These are phyloP conservation scores for Doris montereyensis DNA, from an alignment of 2,888 invertebrate species.

Conservation along the genomic window DNA sequence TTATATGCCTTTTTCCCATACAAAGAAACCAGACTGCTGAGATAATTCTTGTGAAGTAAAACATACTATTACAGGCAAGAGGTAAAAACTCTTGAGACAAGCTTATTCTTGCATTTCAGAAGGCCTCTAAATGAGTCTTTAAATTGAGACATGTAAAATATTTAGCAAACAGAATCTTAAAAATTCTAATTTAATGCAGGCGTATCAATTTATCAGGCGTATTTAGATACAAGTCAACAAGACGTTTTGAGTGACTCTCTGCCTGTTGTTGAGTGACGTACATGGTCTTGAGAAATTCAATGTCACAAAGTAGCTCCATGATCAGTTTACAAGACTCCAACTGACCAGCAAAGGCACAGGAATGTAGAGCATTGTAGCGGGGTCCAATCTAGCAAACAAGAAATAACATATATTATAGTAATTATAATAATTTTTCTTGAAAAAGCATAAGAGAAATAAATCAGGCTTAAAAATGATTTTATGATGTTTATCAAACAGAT, in stretches of 20 bases:
- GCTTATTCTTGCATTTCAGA: too few species aligned
- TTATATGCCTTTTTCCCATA: too few species aligned
- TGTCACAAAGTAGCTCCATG: slow-evolving; percentile 35
- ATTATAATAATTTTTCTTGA: not conserved
- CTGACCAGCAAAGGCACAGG: slow-evolving; percentile 32
- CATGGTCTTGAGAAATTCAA: slow-evolving; percentile 34
- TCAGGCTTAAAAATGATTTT: not conserved
- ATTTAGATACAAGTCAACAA: slow-evolving; percentile 38
- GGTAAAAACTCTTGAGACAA: too few species aligned
- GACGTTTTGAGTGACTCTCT: slow-evolving; percentile 29
- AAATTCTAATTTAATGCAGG: too few species aligned
- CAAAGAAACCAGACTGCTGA: too few species aligned
- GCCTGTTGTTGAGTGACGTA: slow-evolving; percentile 21
- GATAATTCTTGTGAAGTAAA: too few species aligned
- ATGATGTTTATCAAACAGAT: too few species aligned
- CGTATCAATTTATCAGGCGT: slow-evolving; percentile 34
- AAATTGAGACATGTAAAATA: too few species aligned
- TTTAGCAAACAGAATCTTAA: too few species aligned
- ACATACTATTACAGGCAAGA: too few species aligned
- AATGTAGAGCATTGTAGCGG: slow-evolving; percentile 42
- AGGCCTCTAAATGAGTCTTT: too few species aligned
- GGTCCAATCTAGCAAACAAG: slow-evolving; percentile 36
- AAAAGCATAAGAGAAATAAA: not conserved
- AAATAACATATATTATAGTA: too few species aligned
- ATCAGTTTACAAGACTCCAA: slow-evolving; percentile 35